phyloP scores from a whole-genome alignment of 2,113 vertebrate genomes.

The Pseudorasbora parva region DNA sequence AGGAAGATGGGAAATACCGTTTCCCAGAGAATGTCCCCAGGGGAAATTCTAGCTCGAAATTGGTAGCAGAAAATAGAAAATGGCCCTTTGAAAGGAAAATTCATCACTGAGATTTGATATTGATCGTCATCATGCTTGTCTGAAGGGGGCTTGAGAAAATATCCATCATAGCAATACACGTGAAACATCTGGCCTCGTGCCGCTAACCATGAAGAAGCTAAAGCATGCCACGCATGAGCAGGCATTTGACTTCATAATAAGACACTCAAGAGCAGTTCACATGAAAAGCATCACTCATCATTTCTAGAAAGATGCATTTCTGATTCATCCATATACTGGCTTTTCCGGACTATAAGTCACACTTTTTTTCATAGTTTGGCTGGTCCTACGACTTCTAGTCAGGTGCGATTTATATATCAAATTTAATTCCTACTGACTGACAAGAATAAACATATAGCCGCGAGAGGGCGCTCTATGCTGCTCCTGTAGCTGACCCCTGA shows the following conservation, averaged over 20 bases:
- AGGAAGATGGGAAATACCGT: neutral
- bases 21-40: slow-evolving; percentile 18
- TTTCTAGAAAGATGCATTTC: slow-evolving; percentile 15
- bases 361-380: too few species aligned
- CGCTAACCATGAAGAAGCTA: slow-evolving; percentile 5
- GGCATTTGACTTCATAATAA: slow-evolving; percentile 48
- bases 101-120: slow-evolving; percentile 48
- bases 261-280: slow-evolving; percentile 17
- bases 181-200: slow-evolving; percentile 30
- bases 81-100: slow-evolving; percentile 36
- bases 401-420: too few species aligned
- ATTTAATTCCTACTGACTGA: too few species aligned
- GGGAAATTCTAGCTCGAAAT: neutral
- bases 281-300: slow-evolving; percentile 32
- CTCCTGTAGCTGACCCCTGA: too few species aligned
- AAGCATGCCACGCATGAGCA: neutral
- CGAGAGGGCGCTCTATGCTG: too few species aligned
- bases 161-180: slow-evolving; percentile 45
- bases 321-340: neutral
- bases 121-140: slow-evolving; percentile 37
- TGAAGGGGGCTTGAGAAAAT: slow-evolving; percentile 50
- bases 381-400: too few species aligned
- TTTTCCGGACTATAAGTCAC: too few species aligned
- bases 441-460: too few species aligned
- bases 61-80: slow-evolving; percentile 35